Conservation (phyloP, 2,113 vertebrate species). For the Cephalopterus ornatus region DNA sequence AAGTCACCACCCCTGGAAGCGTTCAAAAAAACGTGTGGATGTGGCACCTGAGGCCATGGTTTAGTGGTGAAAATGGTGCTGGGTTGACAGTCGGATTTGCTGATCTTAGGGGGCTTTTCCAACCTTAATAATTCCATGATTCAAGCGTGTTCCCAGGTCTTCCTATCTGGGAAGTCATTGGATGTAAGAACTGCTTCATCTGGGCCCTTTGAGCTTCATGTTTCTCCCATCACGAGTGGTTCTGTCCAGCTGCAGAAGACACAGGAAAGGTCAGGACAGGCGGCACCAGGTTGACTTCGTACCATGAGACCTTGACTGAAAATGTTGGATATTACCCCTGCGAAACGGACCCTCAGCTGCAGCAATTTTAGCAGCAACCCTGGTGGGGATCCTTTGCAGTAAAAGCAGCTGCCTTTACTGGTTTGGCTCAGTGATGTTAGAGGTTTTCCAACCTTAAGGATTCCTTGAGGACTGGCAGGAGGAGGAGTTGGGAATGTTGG, state of each 20-base stretch:
- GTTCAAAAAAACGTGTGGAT: accelerated
- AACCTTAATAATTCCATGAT: not conserved
- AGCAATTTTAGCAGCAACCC: not conserved
- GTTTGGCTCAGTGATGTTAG: not conserved
- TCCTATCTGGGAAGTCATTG: not conserved
- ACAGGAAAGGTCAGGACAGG: not conserved
- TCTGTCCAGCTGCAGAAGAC: not conserved
- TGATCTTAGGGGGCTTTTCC: not conserved
- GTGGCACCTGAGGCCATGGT: not conserved
- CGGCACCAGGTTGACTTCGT: not conserved
- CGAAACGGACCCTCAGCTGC: accelerated
- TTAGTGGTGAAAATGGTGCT: not conserved
- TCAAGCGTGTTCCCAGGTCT: not conserved
- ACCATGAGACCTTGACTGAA: not conserved
- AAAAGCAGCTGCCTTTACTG: not conserved
- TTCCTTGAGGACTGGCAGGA: not conserved
- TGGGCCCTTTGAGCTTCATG: accelerated
- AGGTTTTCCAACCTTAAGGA: not conserved
- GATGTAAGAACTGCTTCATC: no score
- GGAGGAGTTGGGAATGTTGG: accelerated
- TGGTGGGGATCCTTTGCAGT: not conserved
- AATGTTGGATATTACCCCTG: not conserved
- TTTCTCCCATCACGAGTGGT: not conserved
- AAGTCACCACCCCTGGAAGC: not conserved
- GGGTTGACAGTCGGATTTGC: no score